phyloP scores from a whole-genome alignment of 2,113 vertebrate species.

The Todiramphus chloris region DNA sequence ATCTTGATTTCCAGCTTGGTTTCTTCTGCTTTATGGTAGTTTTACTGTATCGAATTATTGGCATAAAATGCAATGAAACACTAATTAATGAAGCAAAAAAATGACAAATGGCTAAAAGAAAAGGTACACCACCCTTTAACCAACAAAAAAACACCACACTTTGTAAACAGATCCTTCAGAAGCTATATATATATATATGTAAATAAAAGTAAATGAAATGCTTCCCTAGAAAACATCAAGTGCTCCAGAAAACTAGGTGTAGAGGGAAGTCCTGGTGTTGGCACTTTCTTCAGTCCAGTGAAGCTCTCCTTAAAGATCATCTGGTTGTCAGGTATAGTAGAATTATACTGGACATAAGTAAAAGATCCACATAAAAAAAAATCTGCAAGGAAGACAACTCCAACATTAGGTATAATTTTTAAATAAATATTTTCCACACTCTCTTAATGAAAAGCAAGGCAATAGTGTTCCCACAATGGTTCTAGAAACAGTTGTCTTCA shows the following conservation, averaged over 20 bases:
- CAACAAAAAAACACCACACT: not conserved
- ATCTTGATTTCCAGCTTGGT: not conserved
- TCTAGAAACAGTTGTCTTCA: not conserved
- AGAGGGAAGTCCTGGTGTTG: not conserved
- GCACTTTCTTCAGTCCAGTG: not conserved
- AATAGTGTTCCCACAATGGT: rapidly evolving
- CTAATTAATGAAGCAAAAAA: not conserved
- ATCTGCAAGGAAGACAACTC: not conserved
- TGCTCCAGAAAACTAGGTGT: not conserved
- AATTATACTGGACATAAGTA: not conserved
- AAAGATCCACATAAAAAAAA: not conserved
- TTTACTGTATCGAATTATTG: not conserved
- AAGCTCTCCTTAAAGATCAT: not conserved
- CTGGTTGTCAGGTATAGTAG: not conserved
- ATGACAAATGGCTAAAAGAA: not conserved
- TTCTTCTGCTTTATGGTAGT: not conserved
- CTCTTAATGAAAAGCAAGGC: not conserved
- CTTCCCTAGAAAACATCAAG: not conserved
- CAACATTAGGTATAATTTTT: not conserved
- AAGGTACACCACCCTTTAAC: not conserved
- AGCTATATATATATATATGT: not conserved
- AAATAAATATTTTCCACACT: not conserved
- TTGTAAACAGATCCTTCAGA: not conserved
- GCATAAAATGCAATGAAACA: not conserved
- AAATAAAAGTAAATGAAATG: not conserved